phyloP scores from a whole-genome alignment of 1,140 invertebrate species.

The Zeugodacus cucurbitae region DNA sequence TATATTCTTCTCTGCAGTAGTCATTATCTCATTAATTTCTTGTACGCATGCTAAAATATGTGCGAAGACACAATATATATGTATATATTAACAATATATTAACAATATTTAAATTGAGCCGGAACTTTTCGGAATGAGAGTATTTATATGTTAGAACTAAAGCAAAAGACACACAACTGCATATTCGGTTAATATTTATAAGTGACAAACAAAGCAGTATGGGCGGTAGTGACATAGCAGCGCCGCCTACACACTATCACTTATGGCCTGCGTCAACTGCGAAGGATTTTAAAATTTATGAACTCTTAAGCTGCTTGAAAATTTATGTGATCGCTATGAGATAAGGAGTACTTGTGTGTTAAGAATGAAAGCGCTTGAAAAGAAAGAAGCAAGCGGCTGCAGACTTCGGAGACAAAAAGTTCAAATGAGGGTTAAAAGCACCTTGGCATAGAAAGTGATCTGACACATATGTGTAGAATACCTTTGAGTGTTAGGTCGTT shows the following conservation, averaged over 20 bases:
- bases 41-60: background rate
- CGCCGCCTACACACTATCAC: background rate
- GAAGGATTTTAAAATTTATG: slow-evolving; percentile 26
- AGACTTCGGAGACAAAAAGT: background rate
- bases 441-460: background rate
- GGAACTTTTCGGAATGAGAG: background rate
- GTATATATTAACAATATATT: no score
- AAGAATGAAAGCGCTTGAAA: background rate
- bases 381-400: background rate
- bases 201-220: background rate
- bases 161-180: background rate
- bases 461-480: background rate
- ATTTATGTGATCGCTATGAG: slow-evolving; percentile 30
- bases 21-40: background rate
- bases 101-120: background rate
- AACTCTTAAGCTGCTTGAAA: slow-evolving; percentile 36
- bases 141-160: background rate
- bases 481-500: no score
- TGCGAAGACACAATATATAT: background rate
- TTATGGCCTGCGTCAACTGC: background rate
- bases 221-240: background rate
- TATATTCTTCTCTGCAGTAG: background rate
- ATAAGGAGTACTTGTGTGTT: background rate
- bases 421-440: background rate
- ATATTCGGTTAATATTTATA: background rate